phyloP scores from a whole-genome alignment of 2,888 invertebrate genomes.

The Mimas tiliae region DNA sequence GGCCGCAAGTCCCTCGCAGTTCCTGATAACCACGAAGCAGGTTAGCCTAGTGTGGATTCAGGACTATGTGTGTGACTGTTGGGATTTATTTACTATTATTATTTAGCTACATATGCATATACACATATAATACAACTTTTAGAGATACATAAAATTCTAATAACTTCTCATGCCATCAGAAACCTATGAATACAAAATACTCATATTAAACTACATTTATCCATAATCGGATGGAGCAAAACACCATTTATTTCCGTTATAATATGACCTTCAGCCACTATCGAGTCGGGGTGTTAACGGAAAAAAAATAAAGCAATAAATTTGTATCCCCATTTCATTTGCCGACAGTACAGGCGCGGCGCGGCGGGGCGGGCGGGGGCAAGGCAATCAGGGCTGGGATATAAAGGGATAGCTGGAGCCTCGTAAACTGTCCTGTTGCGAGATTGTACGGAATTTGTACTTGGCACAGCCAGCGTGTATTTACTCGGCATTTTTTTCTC shows the following conservation, averaged over 20 bases:
- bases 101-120: too few species aligned
- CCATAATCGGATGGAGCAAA: conserved; percentile 29
- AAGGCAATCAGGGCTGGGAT: conserved; percentile 76
- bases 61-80: too few species aligned
- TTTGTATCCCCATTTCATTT: conserved; percentile 60
- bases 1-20: too few species aligned
- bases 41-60: too few species aligned
- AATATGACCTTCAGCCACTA: conserved; percentile 38
- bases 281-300: conserved; percentile 42
- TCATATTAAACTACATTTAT: conserved; percentile 3
- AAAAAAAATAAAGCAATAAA: conserved; percentile 59
- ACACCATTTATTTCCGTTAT: conserved; percentile 54
- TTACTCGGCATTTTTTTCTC: conserved; percentile 25
- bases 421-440: conserved; percentile 76
- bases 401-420: conserved; percentile 73
- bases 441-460: conserved; percentile 76
- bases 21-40: too few species aligned
- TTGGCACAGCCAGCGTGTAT: conserved; percentile 32
- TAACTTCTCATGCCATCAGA: neutral
- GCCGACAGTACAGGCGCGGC: conserved; percentile 44
- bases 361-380: neutral
- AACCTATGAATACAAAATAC: neutral
- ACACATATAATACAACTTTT: too few species aligned
- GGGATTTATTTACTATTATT: too few species aligned
- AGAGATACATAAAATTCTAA: too few species aligned